Base-by-base conservation (phyloP, 2,113 vertebrate genomes). In the Megaceryle torquata region DNA sequence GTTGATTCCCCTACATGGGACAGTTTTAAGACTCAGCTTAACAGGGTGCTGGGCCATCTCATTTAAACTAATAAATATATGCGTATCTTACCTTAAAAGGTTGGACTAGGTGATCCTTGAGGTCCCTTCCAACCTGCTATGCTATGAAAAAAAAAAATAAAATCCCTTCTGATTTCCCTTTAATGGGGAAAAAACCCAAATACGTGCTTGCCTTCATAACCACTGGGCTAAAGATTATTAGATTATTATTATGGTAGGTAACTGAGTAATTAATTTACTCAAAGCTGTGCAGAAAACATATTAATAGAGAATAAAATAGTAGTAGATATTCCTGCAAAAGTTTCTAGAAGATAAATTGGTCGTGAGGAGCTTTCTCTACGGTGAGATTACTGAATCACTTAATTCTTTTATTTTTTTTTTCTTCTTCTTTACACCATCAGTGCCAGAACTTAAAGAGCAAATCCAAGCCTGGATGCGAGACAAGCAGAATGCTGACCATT, bases 391-490 rank as follows among this genome's bases (percentile, higher is more conserved):
- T 60, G 24, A 76, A n/a, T 21, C 39, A 79, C 53, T 37, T 31
- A 74, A 50, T 24, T 75, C 8, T 44, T 48, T 54, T 57, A 28
- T 53, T 60, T 69, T 53, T 15, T 53, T 15, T n/a, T 11, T 43
- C 5, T 15, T 78, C 71, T 33, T 74, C 61, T 63, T 41, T 37
- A 6, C 48, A 10, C 20, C 67, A 35, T 24, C 95, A 99, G 99
- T 99, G 97, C 99, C 99, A 93, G 99, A 99, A 94, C 98, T 99
- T 86, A 99, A 99, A 96, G 99, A 99, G 91, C 98, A 99, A 93
- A 99, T 99, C 95, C 99, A 99, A 9, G 97, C 98, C 48, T 99
- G 99, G 99, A 99, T 99, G 99, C 98, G 98, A 96, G 99, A 99
- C 97, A 99, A 99, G 95, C 99, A 98, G 93, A 98, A 99, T 46